Evolutionary conservation across 2,797 vertebrate species (phyloP), one percentile per base, ranked within the genome.

Genomic region (Xenops minutus): DNA sequence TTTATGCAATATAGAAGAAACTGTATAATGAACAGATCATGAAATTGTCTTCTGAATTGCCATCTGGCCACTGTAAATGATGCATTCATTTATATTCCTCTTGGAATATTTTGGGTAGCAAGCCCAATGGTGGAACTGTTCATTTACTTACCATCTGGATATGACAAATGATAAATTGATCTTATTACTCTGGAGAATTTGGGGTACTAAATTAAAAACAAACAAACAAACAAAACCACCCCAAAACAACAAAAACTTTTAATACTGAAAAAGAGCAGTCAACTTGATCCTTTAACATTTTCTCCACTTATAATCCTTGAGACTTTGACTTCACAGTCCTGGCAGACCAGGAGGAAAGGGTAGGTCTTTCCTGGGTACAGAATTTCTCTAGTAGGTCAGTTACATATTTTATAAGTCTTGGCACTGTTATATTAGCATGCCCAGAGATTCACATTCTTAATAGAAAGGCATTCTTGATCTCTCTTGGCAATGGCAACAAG

Each of bases 161-260:
- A 86, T 88, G 90, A 93, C 81, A 96, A 96, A 91, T 86, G 78
- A 97, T 81, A 86, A 96, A 95, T 77, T 92, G 92, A 94, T 96
- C 51, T 92, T 87, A 92, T 46, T 73, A 17, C 78, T 51, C 46
- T 55, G 18, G 75, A 92, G 89, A 81, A 81, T 86, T 68, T 46
- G 19, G 39, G 27, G 17, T 19, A 78, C 44, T 86, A 24, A 32
- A 88, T 77, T 93, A 2, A 49, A 68, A 64, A n/a, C n/a, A 44
- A 24, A 55, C 59, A 68, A 30, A 39, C 36, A 27, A 54, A 48
- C 58, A 39, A 49, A 19, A 49, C 12, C 15, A 36, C 5, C 30
- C 29, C 8, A 29, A 26, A 49, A 15, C 24, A 49, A 49, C 26
- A 32, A 32, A 54, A 54, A 54, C 30, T 54, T 32, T 66, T 61